Base-by-base conservation (phyloP, 2,113 vertebrate species). In the Coptodon rendalli region DNA sequence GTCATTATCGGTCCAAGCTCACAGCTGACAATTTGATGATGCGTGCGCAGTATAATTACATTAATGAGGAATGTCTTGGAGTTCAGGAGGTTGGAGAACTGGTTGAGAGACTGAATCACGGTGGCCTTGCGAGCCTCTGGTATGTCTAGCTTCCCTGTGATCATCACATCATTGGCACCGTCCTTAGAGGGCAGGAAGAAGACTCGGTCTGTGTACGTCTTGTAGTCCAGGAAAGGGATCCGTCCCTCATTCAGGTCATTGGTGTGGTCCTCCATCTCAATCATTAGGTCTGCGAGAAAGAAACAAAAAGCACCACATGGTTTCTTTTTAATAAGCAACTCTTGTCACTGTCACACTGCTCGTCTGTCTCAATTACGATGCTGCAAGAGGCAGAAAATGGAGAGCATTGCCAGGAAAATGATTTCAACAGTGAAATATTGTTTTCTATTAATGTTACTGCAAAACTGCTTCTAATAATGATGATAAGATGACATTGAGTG, bases 201-300 rank as follows among this genome's bases (percentile, higher is more conserved):
- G 93, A 99, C 98, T 2, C 99, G 96, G 92, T 99, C 97, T 0
- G 98, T 99, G 95, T 99, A 99, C 5, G 97, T 99, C 96, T 99
- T 99, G 92, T 99, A 99, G 95, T 99, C 98, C 87, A 99, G 91
- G 86, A 99, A 98, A 1, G 99, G 98, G 89, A 98, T 99, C 45
- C 98, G 96, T 3, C 97, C 98, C 94, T 99, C 99, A 2, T 97
- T 98, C 87, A 98, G 94, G 2, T 99, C 98, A 7, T 96, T 99
- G 54, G 98, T 98, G 90, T 99, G 98, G 93, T 99, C 99, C 84
- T 99, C 98, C 99, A 99, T 99, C 94, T 99, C 98, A 48, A 99
- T 99, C 98, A 99, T 99, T 78, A 99, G 96, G 94, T 99, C 99
- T 99, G 92, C 7, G 1, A 85, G 40, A 83, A 8, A 36, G 16